Conservation (phyloP, 2,797 vertebrate genomes). For the Aphelocoma californica region DNA sequence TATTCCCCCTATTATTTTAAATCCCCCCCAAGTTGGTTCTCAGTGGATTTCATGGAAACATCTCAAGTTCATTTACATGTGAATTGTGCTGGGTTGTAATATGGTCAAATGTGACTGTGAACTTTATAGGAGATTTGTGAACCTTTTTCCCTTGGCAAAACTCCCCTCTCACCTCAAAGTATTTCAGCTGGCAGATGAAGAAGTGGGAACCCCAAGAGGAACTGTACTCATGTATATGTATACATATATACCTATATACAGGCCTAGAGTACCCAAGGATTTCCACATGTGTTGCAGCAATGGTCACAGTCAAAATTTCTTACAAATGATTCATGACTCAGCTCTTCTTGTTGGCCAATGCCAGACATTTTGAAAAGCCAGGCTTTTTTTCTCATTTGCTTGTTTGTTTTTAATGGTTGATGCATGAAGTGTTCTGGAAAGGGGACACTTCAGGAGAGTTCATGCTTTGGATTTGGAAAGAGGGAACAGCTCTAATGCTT, state of each 20-base stretch:
- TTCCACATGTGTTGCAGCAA: background rate
- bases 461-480: background rate
- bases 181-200: background rate
- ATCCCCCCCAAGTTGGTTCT: background rate
- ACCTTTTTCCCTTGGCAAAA: background rate
- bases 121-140: background rate
- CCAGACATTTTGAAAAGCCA: background rate
- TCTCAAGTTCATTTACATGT: background rate
- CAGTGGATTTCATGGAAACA: background rate
- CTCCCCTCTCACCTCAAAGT: background rate
- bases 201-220: background rate
- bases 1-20: background rate
- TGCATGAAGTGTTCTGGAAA: background rate
- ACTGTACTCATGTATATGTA: background rate
- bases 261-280: background rate
- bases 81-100: background rate
- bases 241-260: background rate
- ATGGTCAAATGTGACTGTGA: background rate
- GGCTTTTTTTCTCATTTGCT: background rate
- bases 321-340: background rate
- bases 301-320: background rate
- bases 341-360: background rate
- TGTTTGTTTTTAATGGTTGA: background rate
- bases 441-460: background rate
- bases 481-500: background rate